phyloP scores from a whole-genome alignment of 2,797 vertebrate species.

The Pipistrellus pipistrellus region DNA sequence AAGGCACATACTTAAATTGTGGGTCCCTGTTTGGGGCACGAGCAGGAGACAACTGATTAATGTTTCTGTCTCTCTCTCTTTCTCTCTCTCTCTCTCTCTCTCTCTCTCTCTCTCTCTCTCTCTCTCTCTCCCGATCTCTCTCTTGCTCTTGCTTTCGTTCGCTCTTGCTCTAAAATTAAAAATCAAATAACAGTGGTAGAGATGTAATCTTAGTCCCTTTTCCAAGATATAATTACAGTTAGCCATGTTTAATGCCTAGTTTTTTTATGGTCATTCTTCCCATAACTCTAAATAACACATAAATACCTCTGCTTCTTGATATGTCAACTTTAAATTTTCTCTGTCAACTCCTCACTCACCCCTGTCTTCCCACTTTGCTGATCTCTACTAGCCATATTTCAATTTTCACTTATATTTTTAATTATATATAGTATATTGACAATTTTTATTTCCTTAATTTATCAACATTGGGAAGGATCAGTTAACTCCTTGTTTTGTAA shows the following conservation, averaged over 20 bases:
- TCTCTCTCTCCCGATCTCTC: neutral
- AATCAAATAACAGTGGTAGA: neutral
- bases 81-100: neutral
- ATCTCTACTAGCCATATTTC: neutral
- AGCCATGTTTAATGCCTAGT: neutral
- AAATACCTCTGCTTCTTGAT: neutral
- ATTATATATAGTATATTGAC: neutral
- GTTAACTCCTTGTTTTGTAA: neutral
- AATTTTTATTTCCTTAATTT: constrained; percentile 21
- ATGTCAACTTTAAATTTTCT: neutral
- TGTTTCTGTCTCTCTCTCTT: neutral
- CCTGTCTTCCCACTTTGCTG: neutral
- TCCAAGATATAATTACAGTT: neutral
- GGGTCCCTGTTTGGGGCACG: neutral
- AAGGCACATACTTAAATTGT: neutral
- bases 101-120: neutral
- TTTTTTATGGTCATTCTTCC: neutral
- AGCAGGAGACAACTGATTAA: neutral
- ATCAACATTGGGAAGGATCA: neutral
- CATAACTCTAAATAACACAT: neutral
- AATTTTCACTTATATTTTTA: constrained; percentile 24
- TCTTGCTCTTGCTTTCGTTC: neutral
- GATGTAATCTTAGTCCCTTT: neutral
- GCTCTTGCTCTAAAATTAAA: neutral
- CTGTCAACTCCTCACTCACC: neutral